Evolutionary conservation across 2,797 vertebrate genomes (phyloP).

Genomic region (Pogoniulus pusillus): DNA sequence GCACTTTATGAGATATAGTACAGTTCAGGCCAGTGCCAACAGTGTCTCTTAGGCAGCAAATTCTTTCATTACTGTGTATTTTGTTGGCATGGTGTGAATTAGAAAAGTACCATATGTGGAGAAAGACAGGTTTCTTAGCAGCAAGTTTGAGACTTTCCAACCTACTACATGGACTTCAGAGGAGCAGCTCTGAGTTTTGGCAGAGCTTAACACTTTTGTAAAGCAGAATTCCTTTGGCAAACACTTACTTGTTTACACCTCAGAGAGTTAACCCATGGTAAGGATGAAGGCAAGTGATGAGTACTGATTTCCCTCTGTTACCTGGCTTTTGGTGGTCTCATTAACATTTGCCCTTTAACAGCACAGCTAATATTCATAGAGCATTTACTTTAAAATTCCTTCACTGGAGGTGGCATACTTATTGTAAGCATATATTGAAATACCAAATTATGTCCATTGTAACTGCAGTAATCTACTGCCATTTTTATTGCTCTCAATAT

Average conservation of each 20-base stretch:
- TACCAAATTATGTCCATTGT: neutral
- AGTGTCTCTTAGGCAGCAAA: slow-evolving; percentile 23
- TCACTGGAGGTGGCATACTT: neutral
- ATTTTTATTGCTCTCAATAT: neutral
- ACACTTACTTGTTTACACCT: slow-evolving; percentile 28
- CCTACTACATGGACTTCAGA: slow-evolving; percentile 42
- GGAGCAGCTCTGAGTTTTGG: slow-evolving; percentile 30
- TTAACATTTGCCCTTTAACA: neutral
- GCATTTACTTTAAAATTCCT: slow-evolving; percentile 1
- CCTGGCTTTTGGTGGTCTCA: neutral
- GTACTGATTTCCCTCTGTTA: slow-evolving; percentile 14
- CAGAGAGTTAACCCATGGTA: neutral
- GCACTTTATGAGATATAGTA: neutral
- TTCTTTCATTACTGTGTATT: slow-evolving; percentile 58
- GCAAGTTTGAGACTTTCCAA: slow-evolving; percentile 18
- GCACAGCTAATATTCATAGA: neutral
- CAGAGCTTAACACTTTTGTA: slow-evolving; percentile 19
- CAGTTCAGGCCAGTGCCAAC: neutral
- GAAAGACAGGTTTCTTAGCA: slow-evolving; percentile 42
- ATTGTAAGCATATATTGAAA: neutral
- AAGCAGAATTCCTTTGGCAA: slow-evolving; percentile 34
- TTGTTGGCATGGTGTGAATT: slow-evolving; percentile 10
- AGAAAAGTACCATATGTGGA: slow-evolving; percentile 68
- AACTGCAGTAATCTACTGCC: neutral
- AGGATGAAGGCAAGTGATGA: neutral